Evolutionary conservation across 2,888 invertebrate species (phyloP), one percentile per base, ranked within the genome.

Genomic region (Vesta saturnalis): DNA sequence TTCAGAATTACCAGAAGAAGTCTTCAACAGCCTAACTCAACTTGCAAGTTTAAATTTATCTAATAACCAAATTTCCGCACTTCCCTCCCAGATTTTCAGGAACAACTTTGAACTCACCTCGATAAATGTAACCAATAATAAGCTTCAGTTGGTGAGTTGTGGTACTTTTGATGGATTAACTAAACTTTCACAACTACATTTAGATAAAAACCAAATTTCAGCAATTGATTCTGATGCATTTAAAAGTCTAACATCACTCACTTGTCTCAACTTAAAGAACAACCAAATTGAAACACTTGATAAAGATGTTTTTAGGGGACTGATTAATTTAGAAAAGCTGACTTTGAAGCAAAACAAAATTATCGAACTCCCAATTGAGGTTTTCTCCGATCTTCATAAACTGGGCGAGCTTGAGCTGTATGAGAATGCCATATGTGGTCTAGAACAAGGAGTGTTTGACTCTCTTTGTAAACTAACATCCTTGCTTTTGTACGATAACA

Each of bases 401-500:
- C 58, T 58, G 8, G 18, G 5, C 12, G 35, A 58, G 30, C 39
- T 58, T 1, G 19, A 35, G 18, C 18, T 58, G 5, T 35, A 58
- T 12, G 35, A 58, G 10, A 58, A 58, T n/a, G 35, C 14, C 1
- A 35, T 58, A 2, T 1, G 4, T 3, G 39, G 1, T 2, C 58
- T 58, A 2, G 18, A 58, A 1, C 30, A 30, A 10, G 58, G 58
- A 1, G 15, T 58, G 2, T 15, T 58, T n/a, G 56, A 56, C 18
- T 6, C 15, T 6, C 15, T 63, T 5, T 4, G 16, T 23, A 22
- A 43, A 3, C 14, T 63, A 18, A 56, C n/a, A 5, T 21, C 14
- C 3, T 23, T 63, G 10, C 23, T 23, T 1, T 46, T 63, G 21
- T 63, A 57, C 22, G 43, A 63, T 14, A 63, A 63, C 12, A 14